Evolutionary conservation across 2,113 vertebrate genomes (phyloP).

Genomic region (Prinia subflava): DNA sequence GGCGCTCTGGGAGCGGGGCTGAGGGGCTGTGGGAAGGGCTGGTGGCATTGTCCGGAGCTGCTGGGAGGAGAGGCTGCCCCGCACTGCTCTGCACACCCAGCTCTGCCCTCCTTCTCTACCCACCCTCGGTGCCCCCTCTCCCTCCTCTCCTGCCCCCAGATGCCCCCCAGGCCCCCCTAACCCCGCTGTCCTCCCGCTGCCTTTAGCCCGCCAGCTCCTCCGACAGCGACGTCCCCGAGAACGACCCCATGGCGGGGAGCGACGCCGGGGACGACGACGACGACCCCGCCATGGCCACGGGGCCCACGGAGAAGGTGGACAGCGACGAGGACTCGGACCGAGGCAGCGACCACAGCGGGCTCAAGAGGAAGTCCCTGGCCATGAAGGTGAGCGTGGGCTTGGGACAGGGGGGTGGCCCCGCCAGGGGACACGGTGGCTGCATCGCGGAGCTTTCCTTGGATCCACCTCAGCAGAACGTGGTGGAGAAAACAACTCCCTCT

Average conservation of each 20-base stretch:
- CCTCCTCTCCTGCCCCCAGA: fast-evolving
- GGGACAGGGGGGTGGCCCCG: not conserved
- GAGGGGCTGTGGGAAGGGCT: not conserved
- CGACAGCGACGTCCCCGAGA: conserved; percentile 83
- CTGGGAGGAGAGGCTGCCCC: not conserved
- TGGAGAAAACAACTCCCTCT: not conserved
- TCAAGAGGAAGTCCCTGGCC: conserved; percentile 66
- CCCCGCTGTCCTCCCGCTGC: fast-evolving
- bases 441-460: fast-evolving
- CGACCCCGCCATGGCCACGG: not conserved
- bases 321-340: conserved; percentile 85
- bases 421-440: fast-evolving
- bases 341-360: conserved; percentile 81
- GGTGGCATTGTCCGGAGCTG: fast-evolving
- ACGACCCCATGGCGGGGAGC: conserved; percentile 75
- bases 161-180: fast-evolving
- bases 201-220: conserved; percentile 87
- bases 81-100: not conserved
- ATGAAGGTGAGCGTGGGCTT: conserved; percentile 60
- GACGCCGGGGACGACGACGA: conserved; percentile 70
- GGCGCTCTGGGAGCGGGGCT: not conserved
- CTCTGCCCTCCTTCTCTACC: not conserved
- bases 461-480: fast-evolving
- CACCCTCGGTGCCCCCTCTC: not conserved
- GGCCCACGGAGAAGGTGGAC: conserved; percentile 58